These are phyloP conservation scores for Corythornis cristatus DNA, from an alignment of 2,113 vertebrate species.

Conservation along the genomic window DNA sequence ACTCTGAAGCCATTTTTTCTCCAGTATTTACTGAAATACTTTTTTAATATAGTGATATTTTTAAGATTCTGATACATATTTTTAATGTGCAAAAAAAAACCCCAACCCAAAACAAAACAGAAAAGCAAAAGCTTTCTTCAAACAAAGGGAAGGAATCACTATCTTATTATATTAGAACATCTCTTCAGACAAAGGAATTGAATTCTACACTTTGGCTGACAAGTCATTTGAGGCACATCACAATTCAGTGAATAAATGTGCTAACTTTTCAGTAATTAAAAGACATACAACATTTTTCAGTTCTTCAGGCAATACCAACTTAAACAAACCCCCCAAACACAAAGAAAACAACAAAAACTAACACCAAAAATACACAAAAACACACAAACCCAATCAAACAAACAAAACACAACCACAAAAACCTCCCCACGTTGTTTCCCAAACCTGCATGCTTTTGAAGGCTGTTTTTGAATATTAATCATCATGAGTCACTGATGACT, in stretches of 20 bases:
- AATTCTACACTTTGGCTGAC: background rate
- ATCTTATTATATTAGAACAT: background rate
- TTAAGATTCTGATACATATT: background rate
- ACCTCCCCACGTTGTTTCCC: background rate
- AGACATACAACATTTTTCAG: background rate
- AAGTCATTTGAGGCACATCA: background rate
- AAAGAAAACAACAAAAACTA: background rate
- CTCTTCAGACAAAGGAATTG: background rate
- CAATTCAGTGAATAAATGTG: background rate
- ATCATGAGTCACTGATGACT: conserved; percentile 34
- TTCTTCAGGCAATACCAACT: no score
- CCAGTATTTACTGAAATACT: background rate
- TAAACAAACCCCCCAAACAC: no score
- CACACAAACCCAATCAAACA: no score
- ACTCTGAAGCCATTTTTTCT: background rate
- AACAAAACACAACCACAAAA: no score
- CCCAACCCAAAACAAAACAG: no score
- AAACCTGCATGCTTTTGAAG: background rate
- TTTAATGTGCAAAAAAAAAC: background rate
- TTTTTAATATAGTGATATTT: background rate
- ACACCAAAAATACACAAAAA: background rate
- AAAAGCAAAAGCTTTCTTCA: background rate
- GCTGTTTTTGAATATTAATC: conserved; percentile 21
- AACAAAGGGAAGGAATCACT: background rate
- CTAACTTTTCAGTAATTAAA: background rate